These are phyloP conservation scores for Deilephila elpenor DNA, from an alignment of 2,888 invertebrate species.

Conservation along the genomic window DNA sequence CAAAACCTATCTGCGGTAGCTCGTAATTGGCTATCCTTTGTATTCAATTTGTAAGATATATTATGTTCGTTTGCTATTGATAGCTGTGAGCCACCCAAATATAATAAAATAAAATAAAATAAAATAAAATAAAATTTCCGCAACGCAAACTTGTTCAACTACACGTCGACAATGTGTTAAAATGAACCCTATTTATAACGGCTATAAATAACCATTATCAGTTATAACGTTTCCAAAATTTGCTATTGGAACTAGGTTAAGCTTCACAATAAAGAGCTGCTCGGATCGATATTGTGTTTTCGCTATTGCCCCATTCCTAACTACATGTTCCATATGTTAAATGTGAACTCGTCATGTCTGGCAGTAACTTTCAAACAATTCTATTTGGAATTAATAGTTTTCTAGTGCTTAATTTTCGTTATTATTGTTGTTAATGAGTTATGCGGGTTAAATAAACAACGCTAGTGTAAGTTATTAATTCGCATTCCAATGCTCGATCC, in stretches of 20 bases:
- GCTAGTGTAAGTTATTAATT: constrained; percentile 1
- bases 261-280: not conserved
- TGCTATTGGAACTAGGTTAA: not conserved
- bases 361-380: constrained; percentile 15
- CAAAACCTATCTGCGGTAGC: too few species aligned
- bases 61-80: too few species aligned
- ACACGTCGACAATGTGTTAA: constrained; percentile 51
- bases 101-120: too few species aligned
- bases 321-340: constrained; percentile 14
- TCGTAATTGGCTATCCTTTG: too few species aligned
- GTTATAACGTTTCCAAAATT: not conserved
- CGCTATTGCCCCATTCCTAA: constrained; percentile 13
- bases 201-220: constrained; percentile 8
- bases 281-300: constrained; percentile 8
- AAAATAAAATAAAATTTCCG: too few species aligned
- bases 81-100: too few species aligned
- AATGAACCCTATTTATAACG: constrained; percentile 30
- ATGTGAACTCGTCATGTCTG: constrained; percentile 10
- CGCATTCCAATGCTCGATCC: not conserved
- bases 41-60: too few species aligned
- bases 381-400: constrained; percentile 7
- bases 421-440: constrained; percentile 6
- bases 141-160: constrained; percentile 37
- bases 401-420: not conserved
- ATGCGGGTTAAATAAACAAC: not conserved